Conservation (phyloP, 1,140 invertebrate genomes). For the Bombus superbus region DNA sequence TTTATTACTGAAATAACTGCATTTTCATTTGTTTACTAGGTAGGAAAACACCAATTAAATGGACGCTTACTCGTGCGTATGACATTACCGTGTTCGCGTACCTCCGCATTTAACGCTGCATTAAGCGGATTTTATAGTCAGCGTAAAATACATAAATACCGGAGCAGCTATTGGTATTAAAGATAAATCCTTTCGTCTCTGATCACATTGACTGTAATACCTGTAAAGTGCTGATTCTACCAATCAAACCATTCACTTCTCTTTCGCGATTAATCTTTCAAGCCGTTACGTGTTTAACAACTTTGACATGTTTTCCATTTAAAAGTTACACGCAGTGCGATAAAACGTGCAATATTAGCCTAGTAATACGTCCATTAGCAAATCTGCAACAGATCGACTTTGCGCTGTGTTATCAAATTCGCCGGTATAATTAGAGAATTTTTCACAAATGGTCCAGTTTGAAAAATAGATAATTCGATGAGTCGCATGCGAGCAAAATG, state of each 20-base stretch:
- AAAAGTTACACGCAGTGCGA: background rate
- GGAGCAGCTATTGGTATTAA: background rate
- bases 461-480: background rate
- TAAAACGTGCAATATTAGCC: background rate
- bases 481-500: too few species aligned
- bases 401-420: background rate
- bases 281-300: background rate
- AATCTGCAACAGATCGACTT: background rate
- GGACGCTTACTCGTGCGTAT: background rate
- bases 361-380: background rate
- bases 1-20: background rate
- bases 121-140: slow-evolving; percentile 9
- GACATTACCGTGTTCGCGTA: background rate
- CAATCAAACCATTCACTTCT: background rate
- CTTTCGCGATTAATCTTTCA: background rate
- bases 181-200: background rate
- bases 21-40: background rate
- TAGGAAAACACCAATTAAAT: background rate
- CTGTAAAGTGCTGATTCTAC: too few species aligned
- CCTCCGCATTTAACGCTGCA: background rate
- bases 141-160: background rate
- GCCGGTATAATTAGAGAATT: background rate
- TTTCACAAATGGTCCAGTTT: background rate
- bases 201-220: background rate
- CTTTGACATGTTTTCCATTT: background rate